Base-by-base conservation (phyloP, 2,888 invertebrate genomes). In the Mystacides longicornis region DNA sequence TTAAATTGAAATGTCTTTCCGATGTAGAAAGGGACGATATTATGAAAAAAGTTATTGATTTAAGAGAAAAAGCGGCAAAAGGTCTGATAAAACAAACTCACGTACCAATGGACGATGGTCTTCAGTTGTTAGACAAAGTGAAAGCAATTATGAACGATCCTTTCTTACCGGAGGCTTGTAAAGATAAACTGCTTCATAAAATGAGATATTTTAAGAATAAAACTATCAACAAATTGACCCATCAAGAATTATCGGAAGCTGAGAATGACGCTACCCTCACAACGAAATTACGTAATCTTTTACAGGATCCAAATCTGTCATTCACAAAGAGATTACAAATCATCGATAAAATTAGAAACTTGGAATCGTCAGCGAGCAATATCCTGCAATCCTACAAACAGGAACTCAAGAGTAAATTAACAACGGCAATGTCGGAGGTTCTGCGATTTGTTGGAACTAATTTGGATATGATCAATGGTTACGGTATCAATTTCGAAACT, bases 381-480 rank as follows among this genome's bases (percentile, higher is more conserved):
- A 51, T 49, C 22, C 33, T 54, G 14, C 58, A 56, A 54, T 22
- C 19, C 11, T 46, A n/a, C 16, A 57, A 58, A 23, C 16, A 33
- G 7, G 55, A 58, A 43, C 4, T 60, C 7, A 58, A 55, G 37
- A 55, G 58, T 27, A 23, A 47, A 23, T 31, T 60, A 16, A 52
- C 48, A 45, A n/a, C 37, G 5, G 54, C 52, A 19, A 16, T 56
- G 2, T 45, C 49, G 5, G 54, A 58, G 19, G 23, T 52, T 23
- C 46, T 60, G 16, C 43, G 23, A 22, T 60, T 60, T 20, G 55
- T 56, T 27, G 60, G 60, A 43, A 60, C 60, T 7, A 60, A 60
- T 55, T 55, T 60, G 22, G 51, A 58, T 23, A 55, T 52, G 21
- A 43, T 60, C 3, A 42, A 27, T 2, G 60, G 60, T 14, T 60